Evolutionary conservation across 1,140 invertebrate species (phyloP).

Genomic region (Uloborus diversus): DNA sequence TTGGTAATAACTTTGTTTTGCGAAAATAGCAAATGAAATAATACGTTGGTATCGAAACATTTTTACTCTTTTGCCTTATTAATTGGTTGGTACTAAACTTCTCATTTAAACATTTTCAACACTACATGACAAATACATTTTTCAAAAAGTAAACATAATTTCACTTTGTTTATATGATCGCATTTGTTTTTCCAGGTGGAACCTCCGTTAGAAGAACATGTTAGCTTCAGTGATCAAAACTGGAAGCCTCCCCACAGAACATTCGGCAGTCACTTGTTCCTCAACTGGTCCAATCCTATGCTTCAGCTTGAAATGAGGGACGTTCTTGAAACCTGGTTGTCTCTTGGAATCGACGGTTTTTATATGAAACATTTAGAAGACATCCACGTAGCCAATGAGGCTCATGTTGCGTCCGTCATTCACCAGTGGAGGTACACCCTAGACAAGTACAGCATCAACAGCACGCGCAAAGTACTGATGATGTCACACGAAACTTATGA

Average conservation of each 20-base stretch:
- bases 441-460: constrained; percentile 29
- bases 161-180: too few species aligned
- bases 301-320: constrained; percentile 57
- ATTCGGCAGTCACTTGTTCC: constrained; percentile 39
- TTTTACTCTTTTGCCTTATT: too few species aligned
- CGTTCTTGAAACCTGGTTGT: constrained; percentile 73
- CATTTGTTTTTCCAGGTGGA: constrained; percentile 20
- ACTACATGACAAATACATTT: too few species aligned
- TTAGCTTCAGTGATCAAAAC: neutral
- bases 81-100: too few species aligned
- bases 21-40: too few species aligned
- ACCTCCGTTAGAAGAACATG: constrained; percentile 10
- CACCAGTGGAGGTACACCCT: constrained; percentile 10
- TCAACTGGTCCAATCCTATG: constrained; percentile 57
- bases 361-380: constrained; percentile 78
- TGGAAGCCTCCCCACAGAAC: constrained; percentile 43
- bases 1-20: too few species aligned
- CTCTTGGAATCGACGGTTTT: constrained; percentile 78
- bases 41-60: too few species aligned
- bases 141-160: too few species aligned
- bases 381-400: constrained; percentile 67
- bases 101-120: too few species aligned
- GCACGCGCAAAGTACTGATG: constrained; percentile 14
- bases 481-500: constrained; percentile 11
- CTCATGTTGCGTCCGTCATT: neutral